These are phyloP conservation scores for Pecten maximus DNA, from an alignment of 2,888 invertebrate species.

Conservation along the genomic window DNA sequence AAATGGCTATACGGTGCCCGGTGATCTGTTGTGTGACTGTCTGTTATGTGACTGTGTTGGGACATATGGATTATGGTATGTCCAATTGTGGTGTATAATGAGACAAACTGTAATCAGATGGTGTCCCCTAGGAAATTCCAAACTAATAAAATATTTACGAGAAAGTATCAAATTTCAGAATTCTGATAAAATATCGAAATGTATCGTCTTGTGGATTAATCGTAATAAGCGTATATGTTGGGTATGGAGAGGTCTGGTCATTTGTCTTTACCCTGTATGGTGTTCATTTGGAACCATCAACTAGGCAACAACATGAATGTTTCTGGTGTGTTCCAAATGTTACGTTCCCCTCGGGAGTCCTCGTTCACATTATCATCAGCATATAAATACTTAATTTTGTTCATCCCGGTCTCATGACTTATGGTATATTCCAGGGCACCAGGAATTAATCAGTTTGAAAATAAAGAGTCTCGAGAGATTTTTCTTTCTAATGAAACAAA, in stretches of 20 bases:
- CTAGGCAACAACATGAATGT: no score
- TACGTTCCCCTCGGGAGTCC: background rate
- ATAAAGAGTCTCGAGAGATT: background rate
- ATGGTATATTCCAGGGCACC: background rate
- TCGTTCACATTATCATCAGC: background rate
- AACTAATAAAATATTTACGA: constrained; percentile 9
- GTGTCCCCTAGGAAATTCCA: background rate
- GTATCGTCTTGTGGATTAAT: background rate
- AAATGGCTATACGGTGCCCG: background rate
- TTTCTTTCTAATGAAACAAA: background rate
- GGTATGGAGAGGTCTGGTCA: background rate
- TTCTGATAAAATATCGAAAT: background rate
- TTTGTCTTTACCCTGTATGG: background rate
- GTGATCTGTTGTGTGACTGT: background rate
- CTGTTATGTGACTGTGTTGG: background rate
- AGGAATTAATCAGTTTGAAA: constrained; percentile 16
- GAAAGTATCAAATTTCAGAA: constrained; percentile 7
- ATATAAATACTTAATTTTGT: constrained; percentile 15
- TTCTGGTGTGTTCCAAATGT: background rate
- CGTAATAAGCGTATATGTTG: background rate
- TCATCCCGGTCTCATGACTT: background rate
- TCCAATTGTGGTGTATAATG: background rate
- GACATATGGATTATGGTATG: constrained; percentile 11
- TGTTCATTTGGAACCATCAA: background rate
- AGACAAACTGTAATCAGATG: background rate